A percentile compares a stretch with the other conserved stretches of the same genome.
These are phyloP conservation scores for Bubalus kerabau DNA, from an alignment of 2,113 vertebrate genomes.

Conservation along the genomic window DNA sequence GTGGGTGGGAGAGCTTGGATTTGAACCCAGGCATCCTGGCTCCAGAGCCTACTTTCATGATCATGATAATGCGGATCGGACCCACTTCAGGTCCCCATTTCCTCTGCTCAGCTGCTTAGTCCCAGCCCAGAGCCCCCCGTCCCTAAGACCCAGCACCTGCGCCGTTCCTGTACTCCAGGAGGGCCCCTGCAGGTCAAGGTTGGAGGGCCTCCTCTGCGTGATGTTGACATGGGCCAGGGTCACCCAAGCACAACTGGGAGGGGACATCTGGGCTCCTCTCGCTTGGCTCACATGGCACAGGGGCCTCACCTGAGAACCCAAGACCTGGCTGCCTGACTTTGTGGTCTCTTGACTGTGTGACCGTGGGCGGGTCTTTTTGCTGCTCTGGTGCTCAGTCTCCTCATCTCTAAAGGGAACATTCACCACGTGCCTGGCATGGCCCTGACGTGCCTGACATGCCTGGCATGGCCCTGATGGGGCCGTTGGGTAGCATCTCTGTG, in stretches of 20 bases:
- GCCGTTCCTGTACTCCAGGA: not conserved
- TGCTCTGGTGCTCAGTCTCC: not conserved
- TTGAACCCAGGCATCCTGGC: not conserved
- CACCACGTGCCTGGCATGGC: not conserved
- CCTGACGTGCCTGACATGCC: not conserved
- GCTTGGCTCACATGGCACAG: not conserved
- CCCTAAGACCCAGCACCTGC: not conserved
- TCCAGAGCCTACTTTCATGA: not conserved
- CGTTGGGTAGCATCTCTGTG: too few species aligned
- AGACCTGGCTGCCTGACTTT: not conserved
- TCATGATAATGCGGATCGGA: not conserved
- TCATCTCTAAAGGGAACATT: not conserved
- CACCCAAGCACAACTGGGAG: not conserved
- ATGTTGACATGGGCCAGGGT: too few species aligned
- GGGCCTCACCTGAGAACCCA: not conserved
- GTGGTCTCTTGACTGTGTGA: fast-evolving
- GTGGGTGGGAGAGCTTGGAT: not conserved
- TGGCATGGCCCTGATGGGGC: fast-evolving
- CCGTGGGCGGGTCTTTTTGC: not conserved
- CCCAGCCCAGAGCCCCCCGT: too few species aligned
- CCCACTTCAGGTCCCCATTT: not conserved
- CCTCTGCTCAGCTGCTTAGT: not conserved
- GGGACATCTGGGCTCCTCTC: not conserved
- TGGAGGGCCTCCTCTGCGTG: not conserved
- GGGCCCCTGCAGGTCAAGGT: not conserved